These are phyloP conservation scores for Minunthozetes semirufus DNA, from an alignment of 2,888 invertebrate species.

Conservation along the genomic window DNA sequence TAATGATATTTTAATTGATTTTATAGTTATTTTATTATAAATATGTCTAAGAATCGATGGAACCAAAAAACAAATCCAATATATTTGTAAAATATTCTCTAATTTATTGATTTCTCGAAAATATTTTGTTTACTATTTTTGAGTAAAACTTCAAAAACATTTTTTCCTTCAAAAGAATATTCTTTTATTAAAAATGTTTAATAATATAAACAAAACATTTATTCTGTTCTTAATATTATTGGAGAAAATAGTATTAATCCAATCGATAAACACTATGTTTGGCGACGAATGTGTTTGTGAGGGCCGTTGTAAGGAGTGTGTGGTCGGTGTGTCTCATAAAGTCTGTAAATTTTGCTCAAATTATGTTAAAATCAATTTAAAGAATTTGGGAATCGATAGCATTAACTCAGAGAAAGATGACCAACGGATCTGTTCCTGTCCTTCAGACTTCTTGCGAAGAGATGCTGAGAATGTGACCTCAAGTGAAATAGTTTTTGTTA, in stretches of 20 bases:
- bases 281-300: constrained; percentile 19
- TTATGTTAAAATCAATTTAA: neutral
- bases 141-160: neutral
- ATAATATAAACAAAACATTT: neutral
- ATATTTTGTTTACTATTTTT: neutral
- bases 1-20: no score
- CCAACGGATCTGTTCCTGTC: constrained; percentile 25
- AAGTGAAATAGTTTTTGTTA: neutral
- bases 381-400: neutral
- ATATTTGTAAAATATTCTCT: no score
- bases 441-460: neutral
- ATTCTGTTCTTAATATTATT: neutral
- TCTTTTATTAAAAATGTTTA: neutral
- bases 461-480: neutral
- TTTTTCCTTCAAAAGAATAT: neutral
- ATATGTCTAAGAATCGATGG: neutral
- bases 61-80: no score
- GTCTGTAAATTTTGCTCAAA: neutral
- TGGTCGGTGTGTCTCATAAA: neutral
- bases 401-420: neutral
- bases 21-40: neutral
- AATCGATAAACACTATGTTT: neutral
- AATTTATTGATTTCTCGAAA: neutral
- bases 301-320: constrained; percentile 7
- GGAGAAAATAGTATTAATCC: neutral